Base-by-base conservation (phyloP, 2,113 vertebrate genomes). In the Syrrhaptes paradoxus region DNA sequence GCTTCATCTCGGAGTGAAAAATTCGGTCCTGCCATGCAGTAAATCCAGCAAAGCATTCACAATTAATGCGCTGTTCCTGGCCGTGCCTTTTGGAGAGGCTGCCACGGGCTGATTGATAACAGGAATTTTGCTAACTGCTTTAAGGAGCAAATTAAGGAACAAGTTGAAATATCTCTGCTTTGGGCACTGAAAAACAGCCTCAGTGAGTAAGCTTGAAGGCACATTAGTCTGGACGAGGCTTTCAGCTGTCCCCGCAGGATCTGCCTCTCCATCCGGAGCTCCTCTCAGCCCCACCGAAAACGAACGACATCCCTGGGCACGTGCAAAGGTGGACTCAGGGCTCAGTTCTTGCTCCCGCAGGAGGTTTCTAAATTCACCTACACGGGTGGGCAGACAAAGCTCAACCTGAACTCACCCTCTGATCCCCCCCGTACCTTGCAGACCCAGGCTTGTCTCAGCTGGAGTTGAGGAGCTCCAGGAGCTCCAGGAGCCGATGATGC, bases 11-110 rank as follows among this genome's bases (percentile, higher is more conserved):
- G 11, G 88, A 24, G 73, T 95, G 95, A 97, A 89, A 84, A 93
- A 96, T 93, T 71, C 2, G 0, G 26, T 57, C 48, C 90, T 74
- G 86, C 86, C 91, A 24, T 4, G 65, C 80, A 81, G 90, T 81
- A 95, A 95, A 95, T 86, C 48, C 89, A 95, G 90, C 80, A 84
- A 93, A 80, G 86, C 66, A 41, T 74, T 63, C 84, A 25, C 94
- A 77, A 93, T 95, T 88, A 95, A 63, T 59, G 73, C 2, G 5
- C 86, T 16, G 80, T n/a, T 95, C 89, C 93, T 70, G 89, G 86
- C 80, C 34, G 0, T 70, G 78, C 84, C 81, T 94, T 55, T 58
- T 74, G 92, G 85, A 93, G 11, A 11, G 87, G 46, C 85, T 93
- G 90, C 85, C 92, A 51, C 0, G 12, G 22, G 0, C 88, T 94